A percentile compares a stretch with the other conserved stretches of the same genome.
Evolutionary conservation across 92 coral and sea anemone species (phyloP).

Genomic region (Anthopleura xanthogrammica): DNA sequence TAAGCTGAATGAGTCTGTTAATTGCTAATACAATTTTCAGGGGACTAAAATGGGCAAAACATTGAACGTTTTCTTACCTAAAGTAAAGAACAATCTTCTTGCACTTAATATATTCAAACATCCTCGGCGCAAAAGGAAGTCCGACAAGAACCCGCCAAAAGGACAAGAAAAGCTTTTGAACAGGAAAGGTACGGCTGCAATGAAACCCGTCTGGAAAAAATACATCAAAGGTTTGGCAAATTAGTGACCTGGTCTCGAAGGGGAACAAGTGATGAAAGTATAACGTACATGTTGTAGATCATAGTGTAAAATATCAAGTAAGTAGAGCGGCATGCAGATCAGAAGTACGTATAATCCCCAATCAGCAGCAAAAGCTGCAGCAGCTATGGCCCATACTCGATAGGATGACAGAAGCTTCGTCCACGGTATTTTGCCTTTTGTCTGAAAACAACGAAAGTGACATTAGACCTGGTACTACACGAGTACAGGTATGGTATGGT

Average conservation of each 20-base stretch:
- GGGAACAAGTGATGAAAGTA: neutral
- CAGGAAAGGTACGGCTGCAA: constrained; percentile 81
- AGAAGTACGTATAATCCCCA: constrained; percentile 85
- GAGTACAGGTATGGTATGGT: neutral
- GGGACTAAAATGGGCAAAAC: too few relatives aligned
- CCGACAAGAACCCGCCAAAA: constrained; percentile 64
- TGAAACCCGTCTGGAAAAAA: constrained; percentile 73
- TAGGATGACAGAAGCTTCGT: constrained; percentile 56
- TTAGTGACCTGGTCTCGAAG: too few relatives aligned
- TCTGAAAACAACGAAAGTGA: neutral
- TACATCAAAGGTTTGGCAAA: too few relatives aligned
- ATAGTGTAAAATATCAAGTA: constrained; percentile 71
- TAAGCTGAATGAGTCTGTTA: neutral
- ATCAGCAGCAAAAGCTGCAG: constrained; percentile 76
- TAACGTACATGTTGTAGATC: constrained; percentile 49
- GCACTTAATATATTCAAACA: constrained; percentile 46
- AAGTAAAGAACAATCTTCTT: constrained; percentile 54
- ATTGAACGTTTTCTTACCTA: constrained; percentile 37
- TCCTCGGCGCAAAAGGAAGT: constrained; percentile 49
- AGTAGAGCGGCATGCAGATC: constrained; percentile 73
- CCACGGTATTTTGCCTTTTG: constrained; percentile 66
- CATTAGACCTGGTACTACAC: neutral
- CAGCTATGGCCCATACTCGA: constrained; percentile 71
- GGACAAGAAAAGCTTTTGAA: constrained; percentile 73
- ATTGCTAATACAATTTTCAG: neutral